Evolutionary conservation across 2,113 vertebrate species (phyloP).

Genomic region (Phaethon lepturus): DNA sequence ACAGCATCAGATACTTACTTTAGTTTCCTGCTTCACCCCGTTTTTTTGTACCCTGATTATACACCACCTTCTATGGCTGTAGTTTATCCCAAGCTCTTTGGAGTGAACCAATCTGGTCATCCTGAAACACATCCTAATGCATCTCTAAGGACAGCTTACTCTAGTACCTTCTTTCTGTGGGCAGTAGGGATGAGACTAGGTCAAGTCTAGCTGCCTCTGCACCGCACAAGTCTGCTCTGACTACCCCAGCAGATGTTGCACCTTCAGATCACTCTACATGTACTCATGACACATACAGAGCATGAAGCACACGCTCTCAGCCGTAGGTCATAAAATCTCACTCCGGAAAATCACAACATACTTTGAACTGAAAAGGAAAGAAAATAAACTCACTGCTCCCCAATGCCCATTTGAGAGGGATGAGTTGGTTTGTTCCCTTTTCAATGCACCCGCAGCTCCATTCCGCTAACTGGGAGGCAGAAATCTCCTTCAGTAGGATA

Average conservation of each 20-base stretch:
- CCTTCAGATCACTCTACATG: not conserved
- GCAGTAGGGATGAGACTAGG: not conserved
- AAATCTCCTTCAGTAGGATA: not conserved
- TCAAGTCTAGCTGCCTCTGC: not conserved
- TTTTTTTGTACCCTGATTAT: not conserved
- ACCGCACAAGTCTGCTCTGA: not conserved
- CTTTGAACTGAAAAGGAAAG: not conserved
- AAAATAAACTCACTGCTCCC: not conserved
- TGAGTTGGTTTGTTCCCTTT: not conserved
- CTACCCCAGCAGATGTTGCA: not conserved
- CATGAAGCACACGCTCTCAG: not conserved
- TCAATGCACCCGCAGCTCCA: not conserved
- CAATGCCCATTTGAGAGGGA: not conserved
- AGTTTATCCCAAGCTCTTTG: not conserved
- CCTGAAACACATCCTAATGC: not conserved
- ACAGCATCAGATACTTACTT: not conserved
- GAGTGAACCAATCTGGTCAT: not conserved
- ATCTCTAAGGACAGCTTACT: too few species aligned
- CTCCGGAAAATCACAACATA: not conserved
- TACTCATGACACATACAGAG: not conserved
- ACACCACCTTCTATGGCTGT: not conserved
- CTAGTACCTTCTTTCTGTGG: not conserved
- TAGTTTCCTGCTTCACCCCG: not conserved
- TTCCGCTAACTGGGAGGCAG: not conserved
- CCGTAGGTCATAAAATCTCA: not conserved